These are phyloP conservation scores for Dysdera silvatica DNA, from an alignment of 1,140 invertebrate genomes.

Conservation along the genomic window DNA sequence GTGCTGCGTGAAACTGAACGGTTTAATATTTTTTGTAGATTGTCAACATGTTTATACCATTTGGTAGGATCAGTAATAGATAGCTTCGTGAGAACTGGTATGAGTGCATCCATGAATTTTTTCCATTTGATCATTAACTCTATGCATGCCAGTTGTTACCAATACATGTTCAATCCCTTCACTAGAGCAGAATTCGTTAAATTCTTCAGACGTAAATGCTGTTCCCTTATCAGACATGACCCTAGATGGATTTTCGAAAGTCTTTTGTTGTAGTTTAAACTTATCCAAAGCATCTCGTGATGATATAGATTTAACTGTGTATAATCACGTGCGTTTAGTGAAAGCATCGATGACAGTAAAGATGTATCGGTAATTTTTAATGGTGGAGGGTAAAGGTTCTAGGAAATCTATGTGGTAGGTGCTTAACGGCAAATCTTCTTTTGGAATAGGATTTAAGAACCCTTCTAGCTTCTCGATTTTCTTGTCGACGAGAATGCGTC, in stretches of 20 bases:
- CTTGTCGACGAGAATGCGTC: not conserved
- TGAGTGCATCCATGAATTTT: not conserved
- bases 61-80: not conserved
- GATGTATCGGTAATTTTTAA: not conserved
- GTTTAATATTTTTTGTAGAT: too few species aligned
- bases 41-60: constrained; percentile 3
- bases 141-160: not conserved
- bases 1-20: too few species aligned
- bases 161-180: not conserved
- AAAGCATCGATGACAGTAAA: constrained; percentile 2
- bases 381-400: not conserved
- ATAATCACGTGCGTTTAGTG: constrained; percentile 2
- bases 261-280: not conserved
- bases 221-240: not conserved
- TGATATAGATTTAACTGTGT: constrained; percentile 4
- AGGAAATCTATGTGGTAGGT: constrained; percentile 12
- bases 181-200: not conserved
- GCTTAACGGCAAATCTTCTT: not conserved
- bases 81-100: not conserved
- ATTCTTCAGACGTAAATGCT: not conserved
- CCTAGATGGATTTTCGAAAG: not conserved
- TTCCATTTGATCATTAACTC: not conserved
- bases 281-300: not conserved
- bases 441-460: not conserved
- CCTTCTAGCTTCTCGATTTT: not conserved